phyloP scores from a whole-genome alignment of 1,140 invertebrate species.

The Eupristina koningsbergeri region DNA sequence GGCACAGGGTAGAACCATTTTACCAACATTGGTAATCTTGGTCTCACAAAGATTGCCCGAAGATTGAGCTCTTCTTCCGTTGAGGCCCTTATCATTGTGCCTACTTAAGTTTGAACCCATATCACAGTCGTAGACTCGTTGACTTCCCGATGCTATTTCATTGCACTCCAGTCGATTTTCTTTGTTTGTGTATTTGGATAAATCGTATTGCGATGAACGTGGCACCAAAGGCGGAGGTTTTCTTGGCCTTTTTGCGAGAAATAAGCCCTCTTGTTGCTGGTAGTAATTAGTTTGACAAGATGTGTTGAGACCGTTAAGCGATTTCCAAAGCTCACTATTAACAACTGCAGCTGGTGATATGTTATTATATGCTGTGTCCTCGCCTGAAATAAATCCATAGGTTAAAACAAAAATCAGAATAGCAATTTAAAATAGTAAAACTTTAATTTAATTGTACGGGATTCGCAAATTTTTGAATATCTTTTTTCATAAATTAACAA shows the following conservation, averaged over 20 bases:
- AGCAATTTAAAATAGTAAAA: too few relatives aligned
- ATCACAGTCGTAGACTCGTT: slow-evolving; percentile 32
- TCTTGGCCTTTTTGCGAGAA: slow-evolving; percentile 33
- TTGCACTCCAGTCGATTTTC: slow-evolving; percentile 63
- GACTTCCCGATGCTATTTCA: not conserved
- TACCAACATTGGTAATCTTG: slow-evolving; percentile 69
- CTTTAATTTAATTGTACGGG: too few relatives aligned
- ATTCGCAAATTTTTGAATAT: too few relatives aligned
- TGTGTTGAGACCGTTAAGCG: slow-evolving; percentile 7
- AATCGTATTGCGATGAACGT: slow-evolving; percentile 27
- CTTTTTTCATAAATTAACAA: too few relatives aligned
- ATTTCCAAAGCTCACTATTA: slow-evolving; percentile 50
- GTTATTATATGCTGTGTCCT: slow-evolving; percentile 55
- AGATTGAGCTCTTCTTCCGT: slow-evolving; percentile 80
- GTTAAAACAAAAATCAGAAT: too few relatives aligned
- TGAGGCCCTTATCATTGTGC: slow-evolving; percentile 79
- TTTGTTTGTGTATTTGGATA: slow-evolving; percentile 60
- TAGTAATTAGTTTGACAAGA: slow-evolving; percentile 31
- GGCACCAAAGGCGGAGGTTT: slow-evolving; percentile 21
- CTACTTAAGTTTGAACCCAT: slow-evolving; percentile 85
- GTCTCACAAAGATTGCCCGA: slow-evolving; percentile 76
- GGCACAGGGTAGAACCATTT: slow-evolving; percentile 68
- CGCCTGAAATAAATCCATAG: slow-evolving; percentile 59
- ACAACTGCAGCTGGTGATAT: slow-evolving; percentile 51
- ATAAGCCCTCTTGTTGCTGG: slow-evolving; percentile 46